Percentiles rank a stretch among this genome's conserved stretches.
phyloP scores from a whole-genome alignment of 1,140 invertebrate genomes.

The Bombus confusus region DNA sequence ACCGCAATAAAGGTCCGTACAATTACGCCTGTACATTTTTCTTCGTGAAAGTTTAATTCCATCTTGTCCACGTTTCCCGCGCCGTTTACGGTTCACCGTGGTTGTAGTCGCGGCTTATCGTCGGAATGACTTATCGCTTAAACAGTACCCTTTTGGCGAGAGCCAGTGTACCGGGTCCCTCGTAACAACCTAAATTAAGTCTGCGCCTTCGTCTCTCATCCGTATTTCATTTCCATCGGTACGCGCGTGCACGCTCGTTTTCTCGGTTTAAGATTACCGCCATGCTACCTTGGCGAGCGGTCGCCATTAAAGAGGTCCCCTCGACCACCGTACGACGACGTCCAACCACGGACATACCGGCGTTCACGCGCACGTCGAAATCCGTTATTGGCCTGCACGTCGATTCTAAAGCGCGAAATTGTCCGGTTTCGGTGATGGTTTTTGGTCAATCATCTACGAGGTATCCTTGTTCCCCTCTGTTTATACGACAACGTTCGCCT shows the following conservation, averaged over 20 bases:
- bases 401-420: conserved; percentile 19
- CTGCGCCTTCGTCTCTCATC: conserved; percentile 67
- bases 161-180: conserved; percentile 51
- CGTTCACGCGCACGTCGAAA: conserved; percentile 4
- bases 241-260: conserved; percentile 51
- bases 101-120: conserved; percentile 71
- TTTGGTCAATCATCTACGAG: conserved; percentile 35
- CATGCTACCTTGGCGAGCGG: background rate
- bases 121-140: conserved; percentile 79
- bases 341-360: background rate
- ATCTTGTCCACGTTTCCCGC: conserved; percentile 55
- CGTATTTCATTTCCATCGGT: conserved; percentile 75
- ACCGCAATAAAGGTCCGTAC: conserved; percentile 42
- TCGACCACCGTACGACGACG: conserved; percentile 2
- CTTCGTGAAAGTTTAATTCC: conserved; percentile 66
- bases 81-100: conserved; percentile 58
- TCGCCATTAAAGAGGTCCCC: background rate
- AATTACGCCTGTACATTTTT: conserved; percentile 56
- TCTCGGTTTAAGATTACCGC: conserved; percentile 58
- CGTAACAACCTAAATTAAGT: conserved; percentile 75
- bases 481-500: conserved; percentile 53
- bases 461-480: conserved; percentile 1
- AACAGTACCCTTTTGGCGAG: conserved; percentile 65
- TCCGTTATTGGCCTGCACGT: conserved; percentile 48
- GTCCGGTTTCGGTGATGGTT: conserved; percentile 25